phyloP scores from a whole-genome alignment of 2,888 invertebrate genomes.

The Clepsis dumicolana region DNA sequence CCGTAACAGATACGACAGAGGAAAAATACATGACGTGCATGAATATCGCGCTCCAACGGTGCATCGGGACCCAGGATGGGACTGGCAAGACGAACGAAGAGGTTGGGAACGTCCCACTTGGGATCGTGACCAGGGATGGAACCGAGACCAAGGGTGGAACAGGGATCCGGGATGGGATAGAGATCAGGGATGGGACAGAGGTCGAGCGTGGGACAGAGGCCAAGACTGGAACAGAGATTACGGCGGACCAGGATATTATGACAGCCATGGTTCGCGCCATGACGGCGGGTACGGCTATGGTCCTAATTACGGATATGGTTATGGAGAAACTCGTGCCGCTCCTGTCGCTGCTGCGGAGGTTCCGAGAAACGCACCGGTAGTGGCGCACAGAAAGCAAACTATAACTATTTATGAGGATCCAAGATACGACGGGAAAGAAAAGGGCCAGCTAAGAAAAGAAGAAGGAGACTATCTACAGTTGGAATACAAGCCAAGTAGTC shows the following conservation, averaged over 20 bases:
- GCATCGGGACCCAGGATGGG: conserved; percentile 68
- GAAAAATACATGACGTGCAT: conserved; percentile 68
- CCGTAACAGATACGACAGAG: conserved; percentile 71
- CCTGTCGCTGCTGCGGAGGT: conserved; percentile 65
- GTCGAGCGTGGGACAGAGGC: conserved; percentile 59
- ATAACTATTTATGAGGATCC: conserved; percentile 85
- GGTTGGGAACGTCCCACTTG: conserved; percentile 57
- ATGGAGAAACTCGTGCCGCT: conserved; percentile 70
- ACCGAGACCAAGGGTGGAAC: conserved; percentile 53
- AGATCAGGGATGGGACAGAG: conserved; percentile 58
- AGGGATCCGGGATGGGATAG: conserved; percentile 60
- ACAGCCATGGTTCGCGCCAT: conserved; percentile 73
- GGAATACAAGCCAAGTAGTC: conserved; percentile 77
- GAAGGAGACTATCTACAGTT: conserved; percentile 77
- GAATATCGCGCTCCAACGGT: conserved; percentile 64
- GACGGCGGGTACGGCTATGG: conserved; percentile 77
- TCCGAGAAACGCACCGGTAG: conserved; percentile 71
- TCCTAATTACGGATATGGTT: conserved; percentile 74
- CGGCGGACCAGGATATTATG: conserved; percentile 76
- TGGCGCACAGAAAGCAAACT: conserved; percentile 79
- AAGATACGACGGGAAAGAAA: conserved; percentile 73
- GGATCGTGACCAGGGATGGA: conserved; percentile 45
- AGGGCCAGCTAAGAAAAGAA: conserved; percentile 71
- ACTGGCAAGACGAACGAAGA: conserved; percentile 65
- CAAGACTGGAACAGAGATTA: conserved; percentile 69